Evolutionary conservation across 2,797 vertebrate species (phyloP).

Genomic region (Allobates femoralis): DNA sequence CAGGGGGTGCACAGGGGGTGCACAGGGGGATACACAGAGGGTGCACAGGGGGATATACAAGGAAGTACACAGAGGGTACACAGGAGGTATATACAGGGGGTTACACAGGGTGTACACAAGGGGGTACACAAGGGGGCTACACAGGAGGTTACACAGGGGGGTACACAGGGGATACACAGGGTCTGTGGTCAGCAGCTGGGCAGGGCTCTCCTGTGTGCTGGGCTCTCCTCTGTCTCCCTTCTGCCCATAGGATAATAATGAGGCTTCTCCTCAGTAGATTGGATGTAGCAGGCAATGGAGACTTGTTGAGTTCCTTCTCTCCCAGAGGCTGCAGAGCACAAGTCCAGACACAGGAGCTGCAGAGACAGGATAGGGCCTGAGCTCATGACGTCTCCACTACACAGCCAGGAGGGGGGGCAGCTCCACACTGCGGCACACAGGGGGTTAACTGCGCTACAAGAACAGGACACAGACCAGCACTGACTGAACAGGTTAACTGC

Average conservation of each 20-base stretch:
- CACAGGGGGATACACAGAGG: too few species aligned
- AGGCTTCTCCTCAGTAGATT: not conserved
- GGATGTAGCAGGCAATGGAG: conserved; percentile 9
- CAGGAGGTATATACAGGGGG: too few species aligned
- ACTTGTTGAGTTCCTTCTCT: conserved; percentile 61
- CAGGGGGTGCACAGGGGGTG: too few species aligned
- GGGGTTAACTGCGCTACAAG: conserved; percentile 11
- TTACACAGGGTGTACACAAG: too few species aligned
- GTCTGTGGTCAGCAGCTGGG: conserved; percentile 19
- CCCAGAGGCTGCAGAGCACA: conserved; percentile 65
- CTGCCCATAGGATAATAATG: not conserved
- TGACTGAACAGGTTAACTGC: too few species aligned
- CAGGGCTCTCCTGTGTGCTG: not conserved
- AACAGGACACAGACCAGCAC: not conserved
- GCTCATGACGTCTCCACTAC: conserved; percentile 51
- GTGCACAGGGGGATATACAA: too few species aligned
- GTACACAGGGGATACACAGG: too few species aligned
- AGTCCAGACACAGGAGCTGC: conserved; percentile 59
- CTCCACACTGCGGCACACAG: not conserved
- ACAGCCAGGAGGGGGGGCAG: conserved; percentile 15
- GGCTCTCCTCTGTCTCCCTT: not conserved
- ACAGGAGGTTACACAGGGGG: too few species aligned
- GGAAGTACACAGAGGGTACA: too few species aligned
- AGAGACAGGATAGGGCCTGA: conserved; percentile 64
- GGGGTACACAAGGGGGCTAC: too few species aligned